Evolutionary conservation across 2,888 invertebrate species (phyloP).

Genomic region (Drosophila aldrichi): DNA sequence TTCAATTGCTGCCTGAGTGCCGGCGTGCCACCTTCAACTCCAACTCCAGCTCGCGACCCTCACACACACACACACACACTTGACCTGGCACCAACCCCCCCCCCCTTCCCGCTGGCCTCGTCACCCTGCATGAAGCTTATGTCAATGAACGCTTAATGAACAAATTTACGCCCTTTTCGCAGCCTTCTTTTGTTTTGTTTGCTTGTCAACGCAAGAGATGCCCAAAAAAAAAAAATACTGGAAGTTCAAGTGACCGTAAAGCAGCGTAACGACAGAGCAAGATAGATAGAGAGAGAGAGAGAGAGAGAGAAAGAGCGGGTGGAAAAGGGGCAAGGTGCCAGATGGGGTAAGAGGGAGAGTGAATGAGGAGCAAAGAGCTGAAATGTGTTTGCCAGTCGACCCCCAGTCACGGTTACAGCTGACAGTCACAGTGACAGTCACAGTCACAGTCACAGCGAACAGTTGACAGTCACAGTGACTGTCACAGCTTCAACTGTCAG

Average conservation of each 20-base stretch:
- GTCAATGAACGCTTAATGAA: slow-evolving; percentile 74
- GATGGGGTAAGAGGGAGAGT: too few relatives aligned
- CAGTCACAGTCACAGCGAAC: too few relatives aligned
- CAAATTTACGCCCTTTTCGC: slow-evolving; percentile 62
- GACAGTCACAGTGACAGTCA: not conserved
- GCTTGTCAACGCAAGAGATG: slow-evolving; percentile 33
- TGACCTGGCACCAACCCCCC: not conserved
- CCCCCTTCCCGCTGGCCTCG: not conserved
- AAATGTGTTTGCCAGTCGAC: slow-evolving; percentile 33
- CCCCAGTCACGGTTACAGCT: slow-evolving; percentile 2
- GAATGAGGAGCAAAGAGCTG: slow-evolving; percentile 2
- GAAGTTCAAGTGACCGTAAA: slow-evolving; percentile 55
- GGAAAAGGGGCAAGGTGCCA: too few relatives aligned
- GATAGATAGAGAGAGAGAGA: not conserved
- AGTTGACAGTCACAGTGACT: not conserved
- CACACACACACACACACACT: not conserved
- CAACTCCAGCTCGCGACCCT: not conserved
- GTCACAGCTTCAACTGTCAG: not conserved
- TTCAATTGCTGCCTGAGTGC: slow-evolving; percentile 20
- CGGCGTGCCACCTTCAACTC: not conserved
- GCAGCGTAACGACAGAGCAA: slow-evolving; percentile 10
- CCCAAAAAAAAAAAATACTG: slow-evolving; percentile 35
- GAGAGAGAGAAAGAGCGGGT: not conserved
- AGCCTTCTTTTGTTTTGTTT: slow-evolving; percentile 27
- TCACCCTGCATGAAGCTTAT: slow-evolving; percentile 8